Base-by-base conservation (phyloP, 1,140 invertebrate species). In the Acromyrmex echinatior region DNA sequence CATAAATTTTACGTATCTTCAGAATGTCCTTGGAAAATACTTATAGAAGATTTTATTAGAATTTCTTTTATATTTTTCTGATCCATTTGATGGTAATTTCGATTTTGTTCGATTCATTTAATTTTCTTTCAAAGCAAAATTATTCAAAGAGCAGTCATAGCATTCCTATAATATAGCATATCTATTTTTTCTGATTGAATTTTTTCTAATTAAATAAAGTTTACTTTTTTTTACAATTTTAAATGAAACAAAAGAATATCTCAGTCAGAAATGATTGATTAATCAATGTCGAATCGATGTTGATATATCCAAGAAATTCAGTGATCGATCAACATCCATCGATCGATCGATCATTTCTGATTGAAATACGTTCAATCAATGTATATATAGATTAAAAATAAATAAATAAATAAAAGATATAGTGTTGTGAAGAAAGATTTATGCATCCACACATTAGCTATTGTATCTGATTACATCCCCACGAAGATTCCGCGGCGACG, bases 401-500 rank as follows among this genome's bases (percentile, higher is more conserved):
- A 21, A 2, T 45, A 73, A 73, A 28, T 0, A n/a, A 6, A n/a
- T 16, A 16, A 51, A 0, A 56, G 9, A 25, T 7, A 45, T 0
- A 5, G 12, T 9, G 16, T 66, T n/a, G 21, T 18, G 2, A 3
- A 28, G 25, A 45, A 62, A 60, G 1, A 5, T 45, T 31, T 68
- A 68, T n/a, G 39, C 35, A n/a, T 49, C 39, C 21, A 28, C 53
- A 39, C 7, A 3, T 49, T 14, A 25, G 12, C 9, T 6, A 18
- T 66, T 1, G 7, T 21, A 81, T 25, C 77, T 71, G 39, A 21
- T 49, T 45, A n/a, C 65, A 68, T 49, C 56, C 49, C n/a, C 63
- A 31, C 31, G 66, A 70, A 70, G 78, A 80, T 45, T 70, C 78
- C 31, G 25, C 31, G 63, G 28, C 70, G 53, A 71, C 63, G 56